These are phyloP conservation scores for Streptopelia turtur DNA, from an alignment of 2,797 vertebrate genomes.

Conservation along the genomic window DNA sequence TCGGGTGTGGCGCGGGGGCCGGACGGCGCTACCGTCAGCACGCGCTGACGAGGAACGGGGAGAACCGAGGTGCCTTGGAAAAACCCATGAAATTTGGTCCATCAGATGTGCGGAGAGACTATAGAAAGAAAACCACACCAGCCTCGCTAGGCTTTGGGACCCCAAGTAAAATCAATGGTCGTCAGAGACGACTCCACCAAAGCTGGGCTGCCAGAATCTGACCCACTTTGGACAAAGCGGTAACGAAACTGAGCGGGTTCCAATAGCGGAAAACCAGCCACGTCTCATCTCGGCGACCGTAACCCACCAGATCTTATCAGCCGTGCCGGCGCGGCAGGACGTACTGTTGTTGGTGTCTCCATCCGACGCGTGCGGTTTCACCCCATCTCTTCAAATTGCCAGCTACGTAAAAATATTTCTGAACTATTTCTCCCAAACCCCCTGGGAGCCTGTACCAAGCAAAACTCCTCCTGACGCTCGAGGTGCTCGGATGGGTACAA, in stretches of 20 bases:
- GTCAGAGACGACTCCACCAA: not conserved
- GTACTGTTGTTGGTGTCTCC: too few species aligned
- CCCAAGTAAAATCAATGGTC: not conserved
- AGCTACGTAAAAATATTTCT: not conserved
- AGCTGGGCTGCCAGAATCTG: not conserved
- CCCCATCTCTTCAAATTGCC: not conserved
- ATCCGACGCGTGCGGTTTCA: fast-evolving
- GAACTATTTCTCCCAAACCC: not conserved
- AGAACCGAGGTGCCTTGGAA: not conserved
- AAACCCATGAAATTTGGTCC: not conserved
- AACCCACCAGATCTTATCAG: not conserved
- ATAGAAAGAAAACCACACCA: not conserved
- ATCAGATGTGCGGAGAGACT: not conserved
- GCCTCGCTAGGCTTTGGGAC: not conserved
- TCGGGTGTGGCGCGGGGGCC: not conserved
- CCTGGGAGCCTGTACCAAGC: not conserved
- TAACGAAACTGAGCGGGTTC: fast-evolving
- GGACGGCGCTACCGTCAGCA: too few species aligned
- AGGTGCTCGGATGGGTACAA: not conserved
- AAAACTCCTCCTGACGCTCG: not conserved
- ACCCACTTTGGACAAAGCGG: fast-evolving
- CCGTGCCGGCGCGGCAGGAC: not conserved
- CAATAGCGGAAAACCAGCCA: not conserved
- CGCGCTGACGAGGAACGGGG: too few species aligned
- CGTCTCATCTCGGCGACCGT: not conserved